Evolutionary conservation across 2,888 invertebrate genomes (phyloP), one percentile per base, ranked within the genome.

Genomic region (Drosophila vallismaia): DNA sequence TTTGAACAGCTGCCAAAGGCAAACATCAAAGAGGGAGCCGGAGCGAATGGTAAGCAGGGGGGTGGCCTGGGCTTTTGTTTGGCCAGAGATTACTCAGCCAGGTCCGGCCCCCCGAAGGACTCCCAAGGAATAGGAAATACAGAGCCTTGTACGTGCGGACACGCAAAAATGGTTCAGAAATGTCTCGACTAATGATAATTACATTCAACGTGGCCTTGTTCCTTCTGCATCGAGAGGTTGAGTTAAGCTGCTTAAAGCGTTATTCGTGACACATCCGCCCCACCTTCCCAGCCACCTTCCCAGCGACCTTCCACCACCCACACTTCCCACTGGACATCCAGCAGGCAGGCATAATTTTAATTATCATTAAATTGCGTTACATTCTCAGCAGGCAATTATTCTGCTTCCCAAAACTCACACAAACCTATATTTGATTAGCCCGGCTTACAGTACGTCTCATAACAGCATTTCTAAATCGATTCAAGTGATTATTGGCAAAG

Each of bases 331-430:
- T 14, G 56, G 60, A 75, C 56, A 68, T 68, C 82, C 44, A 79
- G 45, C 76, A 79, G 80, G 77, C 80, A 57, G 76, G 68, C 85
- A 62, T 75, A 80, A 84, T 83, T 86, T 80, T 81, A 86, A 86
- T 86, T 86, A 86, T 79, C 77, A 68, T 67, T 63, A 83, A 86
- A 86, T 80, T 80, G 69, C 77, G 86, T 83, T 86, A 79, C 69
- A 74, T 70, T 83, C 84, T 77, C 75, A 77, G 75, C 75, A 64
- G 59, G 48, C 60, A 70, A 60, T 60, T 69, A 69, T 56, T 54
- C 44, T 55, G 48, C 51, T 49, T 44, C 33, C 48, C 33, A n/a
- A 42, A 40, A 57, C 31, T 6, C 12, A 49, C 28, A 33, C 19
- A 24, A 2, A 7, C 24, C 19, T 3, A 44, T 14, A 60, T 62